Base-by-base conservation (phyloP, 2,113 vertebrate genomes). In the Triplophysa tibetana region DNA sequence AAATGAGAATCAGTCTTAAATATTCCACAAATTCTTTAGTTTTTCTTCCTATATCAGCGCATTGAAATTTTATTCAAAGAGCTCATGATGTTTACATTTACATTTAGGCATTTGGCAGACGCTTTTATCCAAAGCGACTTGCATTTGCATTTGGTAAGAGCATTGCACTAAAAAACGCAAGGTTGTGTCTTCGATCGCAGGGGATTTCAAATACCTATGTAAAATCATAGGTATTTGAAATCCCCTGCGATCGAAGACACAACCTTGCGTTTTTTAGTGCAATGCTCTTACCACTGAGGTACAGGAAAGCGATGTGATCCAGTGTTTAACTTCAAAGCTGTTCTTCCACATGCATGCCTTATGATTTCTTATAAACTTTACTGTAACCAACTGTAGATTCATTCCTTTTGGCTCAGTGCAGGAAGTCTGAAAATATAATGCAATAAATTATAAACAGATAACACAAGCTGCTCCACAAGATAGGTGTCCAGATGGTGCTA, bases 361-460 rank as follows among this genome's bases (percentile, higher is more conserved):
- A 81, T 83, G 82, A 68, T 77, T 33, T 74, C 64, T 16, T 45
- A 65, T 81, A 72, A 77, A 58, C 52, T 48, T 48, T 52, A 70
- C 63, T 76, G 67, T 60, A 24, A 77, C 83, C 76, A 68, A 74
- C 82, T 86, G 89, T 88, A 88, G 89, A 77, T 86, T 86, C 82
- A 85, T 81, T 82, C 87, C 83, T 14, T n/a, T 73, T 67, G 81
- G 82, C 84, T 81, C 69, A 77, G 8, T 68, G 81, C 80, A 75
- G 64, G 45, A 75, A 69, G 61, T 75, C 12, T 17, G 16, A 23
- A 14, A 5, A 61, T 69, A 70, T 61, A 56, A 60, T 26, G 19
- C 19, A 66, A 14, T 23, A 21, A 62, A 52, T 24, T 23, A 72
- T 41, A 54, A 62, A 67, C 17, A 26, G 41, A 63, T 50, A 64